Evolutionary conservation across 1,140 invertebrate genomes (phyloP).

Genomic region (Nymphalis io): DNA sequence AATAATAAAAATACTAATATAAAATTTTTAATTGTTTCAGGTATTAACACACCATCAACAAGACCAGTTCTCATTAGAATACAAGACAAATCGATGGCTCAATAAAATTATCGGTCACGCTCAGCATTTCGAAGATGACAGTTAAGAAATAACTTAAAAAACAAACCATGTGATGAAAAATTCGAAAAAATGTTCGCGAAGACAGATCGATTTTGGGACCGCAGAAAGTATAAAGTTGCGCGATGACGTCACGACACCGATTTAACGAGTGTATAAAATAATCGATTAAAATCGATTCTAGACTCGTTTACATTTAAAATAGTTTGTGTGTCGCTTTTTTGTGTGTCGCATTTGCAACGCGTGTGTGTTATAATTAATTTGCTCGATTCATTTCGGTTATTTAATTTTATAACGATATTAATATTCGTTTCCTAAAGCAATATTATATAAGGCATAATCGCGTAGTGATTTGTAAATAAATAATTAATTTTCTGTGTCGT

Average conservation of each 20-base stretch:
- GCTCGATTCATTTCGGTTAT: constrained; percentile 46
- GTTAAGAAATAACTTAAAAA: constrained; percentile 3
- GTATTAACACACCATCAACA: constrained; percentile 21
- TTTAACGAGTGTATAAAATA: constrained; percentile 65
- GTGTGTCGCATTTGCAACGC: constrained; percentile 20
- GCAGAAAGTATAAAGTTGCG: constrained; percentile 58
- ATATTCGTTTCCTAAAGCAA: constrained; percentile 57
- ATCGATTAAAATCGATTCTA: constrained; percentile 51
- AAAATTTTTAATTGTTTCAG: constrained; percentile 33
- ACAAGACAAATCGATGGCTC: constrained; percentile 25
- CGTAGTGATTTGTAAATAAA: constrained; percentile 29
- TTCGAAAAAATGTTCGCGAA: constrained; percentile 60
- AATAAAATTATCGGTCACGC: constrained; percentile 6
- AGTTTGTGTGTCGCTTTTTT: constrained; percentile 61
- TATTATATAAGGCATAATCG: constrained; percentile 54
- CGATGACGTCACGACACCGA: constrained; percentile 61
- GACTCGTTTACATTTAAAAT: constrained; percentile 44
- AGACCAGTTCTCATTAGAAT: constrained; percentile 12
- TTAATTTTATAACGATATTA: constrained; percentile 36
- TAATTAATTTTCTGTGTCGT: constrained; percentile 17
- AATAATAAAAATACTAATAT: too few relatives aligned
- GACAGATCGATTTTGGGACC: constrained; percentile 66
- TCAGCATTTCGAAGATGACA: constrained; percentile 20
- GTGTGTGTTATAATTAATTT: constrained; percentile 61
- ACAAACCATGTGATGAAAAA: constrained; percentile 33